These are phyloP conservation scores for Blera fallax DNA, from an alignment of 2,888 invertebrate genomes.

Conservation along the genomic window DNA sequence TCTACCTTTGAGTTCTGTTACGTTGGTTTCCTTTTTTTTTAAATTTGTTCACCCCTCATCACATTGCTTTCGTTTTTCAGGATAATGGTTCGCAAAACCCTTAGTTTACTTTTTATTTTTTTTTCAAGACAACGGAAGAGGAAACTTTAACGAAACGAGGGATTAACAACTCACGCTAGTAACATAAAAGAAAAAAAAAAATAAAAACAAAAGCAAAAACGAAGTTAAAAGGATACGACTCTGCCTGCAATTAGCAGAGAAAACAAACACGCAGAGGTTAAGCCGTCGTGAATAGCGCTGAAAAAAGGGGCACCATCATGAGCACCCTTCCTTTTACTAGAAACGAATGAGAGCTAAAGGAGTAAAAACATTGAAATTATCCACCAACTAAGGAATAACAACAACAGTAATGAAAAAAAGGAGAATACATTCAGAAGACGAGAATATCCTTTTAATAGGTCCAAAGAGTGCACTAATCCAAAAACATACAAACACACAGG, in stretches of 20 bases:
- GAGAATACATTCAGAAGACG: conserved; percentile 11
- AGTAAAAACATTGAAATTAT: conserved; percentile 35
- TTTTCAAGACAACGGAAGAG: conserved; percentile 13
- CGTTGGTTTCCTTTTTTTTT: background rate
- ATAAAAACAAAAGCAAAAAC: conserved; percentile 6
- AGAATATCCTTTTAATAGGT: conserved; percentile 46
- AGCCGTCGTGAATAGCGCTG: conserved; percentile 8
- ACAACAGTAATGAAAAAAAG: conserved; percentile 36
- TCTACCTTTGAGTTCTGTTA: background rate
- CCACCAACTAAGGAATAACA: conserved; percentile 29
- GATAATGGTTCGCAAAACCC: background rate
- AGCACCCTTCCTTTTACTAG: background rate
- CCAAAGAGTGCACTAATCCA: conserved; percentile 31
- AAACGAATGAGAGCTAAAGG: background rate
- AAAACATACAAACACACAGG: background rate
- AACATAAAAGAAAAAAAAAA: background rate
- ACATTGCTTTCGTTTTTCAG: background rate
- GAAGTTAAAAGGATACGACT: conserved; percentile 26
- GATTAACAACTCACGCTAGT: conserved; percentile 40
- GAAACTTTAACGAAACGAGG: conserved; percentile 52
- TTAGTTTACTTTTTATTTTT: background rate
- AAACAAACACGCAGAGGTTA: conserved; percentile 56
- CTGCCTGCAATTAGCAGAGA: conserved; percentile 62
- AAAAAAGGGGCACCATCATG: conserved; percentile 8
- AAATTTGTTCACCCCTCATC: background rate